Conservation (phyloP, 2,113 vertebrate genomes). For the Bostrychus sinensis region DNA sequence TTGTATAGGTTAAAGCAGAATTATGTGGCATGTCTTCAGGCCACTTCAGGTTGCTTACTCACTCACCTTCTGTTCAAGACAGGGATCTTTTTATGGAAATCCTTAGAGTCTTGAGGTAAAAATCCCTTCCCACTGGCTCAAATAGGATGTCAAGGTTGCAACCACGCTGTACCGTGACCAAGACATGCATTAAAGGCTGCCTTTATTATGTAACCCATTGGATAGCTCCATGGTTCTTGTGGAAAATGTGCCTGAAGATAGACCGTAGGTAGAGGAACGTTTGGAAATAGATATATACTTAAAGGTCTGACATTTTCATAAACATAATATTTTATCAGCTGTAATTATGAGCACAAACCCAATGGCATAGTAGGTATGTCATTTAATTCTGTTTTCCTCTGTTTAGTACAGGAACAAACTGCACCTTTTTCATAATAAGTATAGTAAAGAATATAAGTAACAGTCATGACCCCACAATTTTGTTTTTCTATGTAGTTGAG, state of each 20-base stretch:
- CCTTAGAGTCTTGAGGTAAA: conserved; percentile 1
- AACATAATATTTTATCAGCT: conserved; percentile 1
- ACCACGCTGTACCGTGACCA: conserved; percentile 16
- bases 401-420: neutral
- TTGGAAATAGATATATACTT: conserved; percentile 26
- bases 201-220: conserved; percentile 34
- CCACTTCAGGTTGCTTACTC: conserved; percentile 2
- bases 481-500: too few relatives aligned
- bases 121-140: neutral
- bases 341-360: neutral
- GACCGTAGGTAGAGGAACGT: conserved; percentile 21
- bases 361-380: neutral
- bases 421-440: too few relatives aligned
- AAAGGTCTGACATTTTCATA: neutral
- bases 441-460: too few relatives aligned
- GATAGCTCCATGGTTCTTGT: conserved; percentile 18
- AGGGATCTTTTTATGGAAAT: conserved; percentile 13
- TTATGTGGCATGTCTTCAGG: neutral
- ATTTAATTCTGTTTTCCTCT: neutral
- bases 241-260: conserved; percentile 33
- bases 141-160: conserved; percentile 22
- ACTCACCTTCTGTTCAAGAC: conserved; percentile 5
- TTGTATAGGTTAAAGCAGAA: conserved; percentile 25
- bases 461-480: too few relatives aligned
- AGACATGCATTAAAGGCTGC: conserved; percentile 18